Percentiles rank a stretch among this genome's conserved stretches.
These are phyloP conservation scores for Steinernema carpocapsae DNA, from an alignment of 2,888 invertebrate genomes.

Conservation along the genomic window DNA sequence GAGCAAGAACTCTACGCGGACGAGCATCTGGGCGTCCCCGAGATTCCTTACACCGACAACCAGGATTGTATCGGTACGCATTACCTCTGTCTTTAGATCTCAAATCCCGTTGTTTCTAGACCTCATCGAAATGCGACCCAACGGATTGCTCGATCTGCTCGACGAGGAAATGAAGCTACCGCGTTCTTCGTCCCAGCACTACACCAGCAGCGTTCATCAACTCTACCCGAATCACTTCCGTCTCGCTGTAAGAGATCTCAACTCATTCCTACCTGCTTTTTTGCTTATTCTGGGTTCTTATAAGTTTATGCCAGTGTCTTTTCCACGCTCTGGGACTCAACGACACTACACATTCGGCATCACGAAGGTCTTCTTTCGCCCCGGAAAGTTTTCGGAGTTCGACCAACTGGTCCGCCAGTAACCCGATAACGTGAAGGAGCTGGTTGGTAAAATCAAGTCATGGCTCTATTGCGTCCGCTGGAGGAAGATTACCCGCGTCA, in stretches of 20 bases:
- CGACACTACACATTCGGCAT: slow-evolving; percentile 93
- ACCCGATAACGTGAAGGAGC: slow-evolving; percentile 83
- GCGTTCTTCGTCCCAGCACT: slow-evolving; percentile 86
- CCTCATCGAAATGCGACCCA: slow-evolving; percentile 78
- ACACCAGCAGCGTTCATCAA: slow-evolving; percentile 87
- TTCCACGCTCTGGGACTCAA: slow-evolving; percentile 92
- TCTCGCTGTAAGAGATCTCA: slow-evolving; percentile 74
- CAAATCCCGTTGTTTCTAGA: slow-evolving; percentile 68
- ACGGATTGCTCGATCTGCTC: slow-evolving; percentile 87
- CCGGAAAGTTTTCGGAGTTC: slow-evolving; percentile 92
- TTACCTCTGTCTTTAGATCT: too few species aligned
- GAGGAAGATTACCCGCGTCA: slow-evolving; percentile 87
- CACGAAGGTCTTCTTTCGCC: slow-evolving; percentile 95
- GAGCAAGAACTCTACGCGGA: slow-evolving; percentile 91
- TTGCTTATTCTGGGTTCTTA: too few species aligned
- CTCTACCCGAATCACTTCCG: slow-evolving; percentile 83
- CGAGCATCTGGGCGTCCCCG: slow-evolving; percentile 89
- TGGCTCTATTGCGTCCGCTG: slow-evolving; percentile 92
- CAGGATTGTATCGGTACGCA: slow-evolving; percentile 95
- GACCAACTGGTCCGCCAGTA: slow-evolving; percentile 82
- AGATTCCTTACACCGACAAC: slow-evolving; percentile 93
- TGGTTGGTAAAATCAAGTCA: slow-evolving; percentile 85
- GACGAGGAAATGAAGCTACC: slow-evolving; percentile 97
- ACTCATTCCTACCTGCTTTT: too few species aligned
- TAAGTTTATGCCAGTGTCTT: slow-evolving; percentile 88